These are phyloP conservation scores for Actinostola sp. DNA, from an alignment of 92 coral and sea anemone genomes.

Conservation along the genomic window DNA sequence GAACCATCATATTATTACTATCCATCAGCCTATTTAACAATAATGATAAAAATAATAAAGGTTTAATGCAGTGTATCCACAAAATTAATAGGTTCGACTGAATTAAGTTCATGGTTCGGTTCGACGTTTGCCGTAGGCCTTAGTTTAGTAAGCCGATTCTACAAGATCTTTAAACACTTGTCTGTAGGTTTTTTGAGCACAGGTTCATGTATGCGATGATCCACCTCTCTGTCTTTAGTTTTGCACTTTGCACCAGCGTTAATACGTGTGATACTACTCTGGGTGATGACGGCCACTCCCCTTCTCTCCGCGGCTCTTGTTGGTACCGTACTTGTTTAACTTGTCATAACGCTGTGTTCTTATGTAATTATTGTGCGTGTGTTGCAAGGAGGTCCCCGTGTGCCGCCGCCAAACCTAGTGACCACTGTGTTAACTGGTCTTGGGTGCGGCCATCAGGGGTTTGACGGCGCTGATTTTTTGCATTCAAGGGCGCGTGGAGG, in stretches of 20 bases:
- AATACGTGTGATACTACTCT: not conserved
- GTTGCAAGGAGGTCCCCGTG: constrained; percentile 59
- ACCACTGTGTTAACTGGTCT: constrained; percentile 5
- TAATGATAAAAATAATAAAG: too few relatives aligned
- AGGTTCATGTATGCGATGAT: constrained; percentile 47
- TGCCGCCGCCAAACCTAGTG: constrained; percentile 41
- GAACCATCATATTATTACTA: too few relatives aligned
- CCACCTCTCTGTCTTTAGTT: constrained; percentile 29
- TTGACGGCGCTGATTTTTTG: constrained; percentile 80
- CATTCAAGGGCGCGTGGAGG: constrained; percentile 90
- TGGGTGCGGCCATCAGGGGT: constrained; percentile 67
- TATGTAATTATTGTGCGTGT: constrained; percentile 31
- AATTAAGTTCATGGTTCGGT: too few relatives aligned
- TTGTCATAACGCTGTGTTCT: constrained; percentile 5
- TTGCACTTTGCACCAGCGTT: constrained; percentile 22
- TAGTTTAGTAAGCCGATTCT: not conserved
- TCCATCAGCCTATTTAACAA: too few relatives aligned
- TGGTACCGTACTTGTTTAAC: constrained; percentile 9
- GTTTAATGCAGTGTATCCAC: too few relatives aligned
- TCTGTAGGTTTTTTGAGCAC: not conserved
- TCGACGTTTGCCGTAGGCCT: too few relatives aligned
- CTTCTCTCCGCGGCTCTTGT: constrained; percentile 55
- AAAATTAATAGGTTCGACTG: too few relatives aligned
- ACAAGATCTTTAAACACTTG: not conserved
- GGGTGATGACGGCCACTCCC: constrained; percentile 54